Base-by-base conservation (phyloP, 2,113 vertebrate genomes). In the Turdus rufiventris region DNA sequence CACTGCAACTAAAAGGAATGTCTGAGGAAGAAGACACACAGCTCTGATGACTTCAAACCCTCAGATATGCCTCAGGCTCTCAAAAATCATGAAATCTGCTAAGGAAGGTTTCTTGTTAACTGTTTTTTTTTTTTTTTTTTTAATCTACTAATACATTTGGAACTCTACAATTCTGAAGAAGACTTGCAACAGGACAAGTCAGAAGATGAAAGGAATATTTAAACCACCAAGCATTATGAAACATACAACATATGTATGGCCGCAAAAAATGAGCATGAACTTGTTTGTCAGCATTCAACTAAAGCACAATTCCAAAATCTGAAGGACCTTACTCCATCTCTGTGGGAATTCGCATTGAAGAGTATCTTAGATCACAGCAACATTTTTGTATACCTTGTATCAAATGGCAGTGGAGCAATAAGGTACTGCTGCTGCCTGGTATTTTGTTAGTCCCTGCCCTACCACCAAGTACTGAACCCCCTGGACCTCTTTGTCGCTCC, bases 161-260 rank as follows among this genome's bases (percentile, higher is more conserved):
- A 17, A 62, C 38, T 56, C 33, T 54, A 11, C 12, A 20, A 43
- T 34, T 79, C 34, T 29, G 42, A 54, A 16, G 51, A 74, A 71
- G 62, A 58, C 14, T 70, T 54, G 29, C 5, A 73, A 25, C 18
- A 33, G 25, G 21, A 12, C 45, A 73, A 33, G 42, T 78, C n/a
- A 62, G 56, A 85, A 83, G 72, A 77, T 18, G 8, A 58, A 75
- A 76, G 25, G 31, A 61, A 48, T 25, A 54, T 4, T 19, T 23
- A 65, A 82, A 60, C 6, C 50, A 70, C 47, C 38, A 63, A 34
- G 47, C 42, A 57, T 4, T 53, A 36, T 7, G 16, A 77, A 93
- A 74, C 9, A 38, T 9, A 3, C 2, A 13, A n/a, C 8, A 18
- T 3, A 3, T 6, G 20, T 12, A 18, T 1, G 4, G 4, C 2